Conservation (phyloP, 2,113 vertebrate genomes). For the Henicopernis longicauda region DNA sequence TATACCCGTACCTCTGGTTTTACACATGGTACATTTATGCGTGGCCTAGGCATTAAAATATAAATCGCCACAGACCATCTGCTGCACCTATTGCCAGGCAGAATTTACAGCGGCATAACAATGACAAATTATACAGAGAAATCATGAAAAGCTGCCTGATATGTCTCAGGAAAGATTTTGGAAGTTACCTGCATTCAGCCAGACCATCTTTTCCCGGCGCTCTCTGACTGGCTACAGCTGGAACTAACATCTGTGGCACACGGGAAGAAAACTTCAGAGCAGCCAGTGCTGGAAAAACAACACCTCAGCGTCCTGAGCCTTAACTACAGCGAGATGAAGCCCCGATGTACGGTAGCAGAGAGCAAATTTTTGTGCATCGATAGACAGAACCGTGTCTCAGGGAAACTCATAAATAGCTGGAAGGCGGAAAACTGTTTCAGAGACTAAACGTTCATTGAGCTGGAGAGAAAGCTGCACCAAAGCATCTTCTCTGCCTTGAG, state of each 20-base stretch:
- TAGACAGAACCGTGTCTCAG: not conserved
- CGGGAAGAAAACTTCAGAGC: not conserved
- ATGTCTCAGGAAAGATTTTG: not conserved
- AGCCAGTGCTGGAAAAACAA: not conserved
- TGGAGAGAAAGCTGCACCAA: not conserved
- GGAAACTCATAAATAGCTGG: not conserved
- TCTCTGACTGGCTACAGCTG: not conserved
- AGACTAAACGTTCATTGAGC: rapidly evolving
- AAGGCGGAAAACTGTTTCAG: not conserved
- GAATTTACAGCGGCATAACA: not conserved
- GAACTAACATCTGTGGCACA: not conserved
- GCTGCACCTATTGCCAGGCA: not conserved
- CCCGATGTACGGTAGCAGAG: not conserved
- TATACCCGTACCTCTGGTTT: not conserved
- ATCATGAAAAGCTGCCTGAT: not conserved
- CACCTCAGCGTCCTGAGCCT: not conserved
- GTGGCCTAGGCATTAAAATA: not conserved
- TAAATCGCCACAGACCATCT: not conserved
- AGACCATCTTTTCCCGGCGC: not conserved
- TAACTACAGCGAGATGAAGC: not conserved
- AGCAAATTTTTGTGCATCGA: not conserved
- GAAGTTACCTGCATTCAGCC: not conserved
- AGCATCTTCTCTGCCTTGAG: not conserved
- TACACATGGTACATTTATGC: not conserved
- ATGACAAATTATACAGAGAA: not conserved